Evolutionary conservation across 1,140 invertebrate genomes (phyloP).

Genomic region (Brachionus manjavacas): DNA sequence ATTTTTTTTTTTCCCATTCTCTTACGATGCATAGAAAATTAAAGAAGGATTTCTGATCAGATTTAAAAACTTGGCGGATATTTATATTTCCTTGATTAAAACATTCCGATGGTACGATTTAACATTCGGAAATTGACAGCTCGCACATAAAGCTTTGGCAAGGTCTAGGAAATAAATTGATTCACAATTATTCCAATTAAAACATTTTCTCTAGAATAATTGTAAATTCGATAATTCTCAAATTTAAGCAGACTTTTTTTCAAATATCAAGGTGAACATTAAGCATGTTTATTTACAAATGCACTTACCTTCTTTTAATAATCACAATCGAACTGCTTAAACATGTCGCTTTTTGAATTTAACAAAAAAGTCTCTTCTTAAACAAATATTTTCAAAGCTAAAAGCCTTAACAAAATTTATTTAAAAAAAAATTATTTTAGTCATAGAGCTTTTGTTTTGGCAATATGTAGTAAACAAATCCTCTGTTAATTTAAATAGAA

Average conservation of each 20-base stretch:
- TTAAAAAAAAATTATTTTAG: not conserved
- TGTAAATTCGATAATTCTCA: no score
- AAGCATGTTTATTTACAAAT: not conserved
- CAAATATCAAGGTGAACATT: not conserved
- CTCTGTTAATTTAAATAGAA: not conserved
- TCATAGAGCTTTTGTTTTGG: not conserved
- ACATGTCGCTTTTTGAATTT: not conserved
- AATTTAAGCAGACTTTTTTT: not conserved
- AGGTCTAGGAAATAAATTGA: not conserved
- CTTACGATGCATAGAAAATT: no score
- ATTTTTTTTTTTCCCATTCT: no score
- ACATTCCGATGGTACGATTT: no score
- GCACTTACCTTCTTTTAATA: not conserved
- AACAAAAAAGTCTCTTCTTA: not conserved
- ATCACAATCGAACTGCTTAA: not conserved
- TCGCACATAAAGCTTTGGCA: no score
- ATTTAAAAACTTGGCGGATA: no score
- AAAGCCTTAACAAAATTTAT: not conserved
- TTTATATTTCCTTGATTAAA: no score
- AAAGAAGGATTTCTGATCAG: no score
- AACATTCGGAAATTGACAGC: no score
- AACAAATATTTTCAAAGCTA: not conserved
- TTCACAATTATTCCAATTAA: not conserved
- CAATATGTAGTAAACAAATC: not conserved
- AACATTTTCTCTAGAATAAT: not conserved